Evolutionary conservation across 2,888 invertebrate species (phyloP).

Genomic region (Parapristionchus giblindavisi): DNA sequence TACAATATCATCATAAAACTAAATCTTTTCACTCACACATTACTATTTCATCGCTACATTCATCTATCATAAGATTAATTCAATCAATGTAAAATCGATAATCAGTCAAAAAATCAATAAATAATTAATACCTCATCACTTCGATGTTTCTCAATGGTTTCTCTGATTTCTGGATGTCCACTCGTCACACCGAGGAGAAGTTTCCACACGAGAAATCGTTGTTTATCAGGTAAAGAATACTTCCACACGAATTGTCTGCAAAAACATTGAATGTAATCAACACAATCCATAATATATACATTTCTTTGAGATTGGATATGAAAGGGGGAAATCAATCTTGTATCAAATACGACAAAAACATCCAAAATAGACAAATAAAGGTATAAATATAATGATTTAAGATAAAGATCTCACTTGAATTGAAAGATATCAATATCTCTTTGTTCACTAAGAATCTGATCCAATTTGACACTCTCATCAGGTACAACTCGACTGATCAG

Average conservation of each 20-base stretch:
- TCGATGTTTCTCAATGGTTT: slow-evolving; percentile 39
- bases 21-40: too few relatives aligned
- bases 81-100: too few relatives aligned
- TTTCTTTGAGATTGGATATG: not conserved
- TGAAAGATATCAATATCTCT: slow-evolving; percentile 23
- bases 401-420: slow-evolving; percentile 34
- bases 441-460: slow-evolving; percentile 1
- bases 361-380: too few relatives aligned
- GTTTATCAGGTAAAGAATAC: slow-evolving; percentile 11
- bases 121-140: slow-evolving; percentile 43
- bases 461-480: slow-evolving; percentile 20
- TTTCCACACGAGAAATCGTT: slow-evolving; percentile 36
- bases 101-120: not conserved
- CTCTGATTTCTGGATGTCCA: slow-evolving; percentile 39
- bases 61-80: too few relatives aligned
- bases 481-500: not conserved
- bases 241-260: slow-evolving; percentile 26
- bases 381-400: too few relatives aligned
- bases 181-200: slow-evolving; percentile 40
- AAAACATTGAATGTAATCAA: too few relatives aligned
- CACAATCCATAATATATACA: not conserved
- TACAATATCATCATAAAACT: too few relatives aligned
- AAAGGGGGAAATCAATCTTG: too few relatives aligned
- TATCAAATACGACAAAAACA: too few relatives aligned
- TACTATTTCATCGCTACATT: too few relatives aligned